Base-by-base conservation (phyloP, 2,113 vertebrate genomes). In the Xiphias gladius region DNA sequence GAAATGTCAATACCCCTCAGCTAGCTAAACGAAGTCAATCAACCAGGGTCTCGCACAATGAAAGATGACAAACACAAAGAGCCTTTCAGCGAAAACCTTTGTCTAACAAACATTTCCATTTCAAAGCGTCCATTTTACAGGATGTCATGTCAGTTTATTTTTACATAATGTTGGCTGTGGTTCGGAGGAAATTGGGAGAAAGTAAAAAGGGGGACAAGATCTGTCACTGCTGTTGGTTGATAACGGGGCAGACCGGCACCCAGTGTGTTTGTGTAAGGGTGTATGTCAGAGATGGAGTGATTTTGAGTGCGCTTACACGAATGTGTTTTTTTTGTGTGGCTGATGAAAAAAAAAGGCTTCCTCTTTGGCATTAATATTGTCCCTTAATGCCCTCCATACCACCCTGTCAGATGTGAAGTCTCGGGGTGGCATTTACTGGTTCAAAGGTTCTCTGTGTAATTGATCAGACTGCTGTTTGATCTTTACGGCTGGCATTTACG, bases 391-490 rank as follows among this genome's bases (percentile, higher is more conserved):
- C 86, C 83, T 70, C 80, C 19, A 6, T 20, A 68, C 50, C 26
- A 7, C 65, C 74, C 68, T 83, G 80, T 88, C 84, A 66, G 79
- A 70, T 72, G 80, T 79, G 67, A 76, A 66, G 88, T 79, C 89
- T 83, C 75, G 39, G n/a, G 43, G 66, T 91, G 86, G 76, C 87
- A 92, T 94, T 94, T 90, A 73, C 77, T 55, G 72, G 86, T 91
- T 92, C 89, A 86, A 86, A 86, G 84, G 86, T 86, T 86, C 75
- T 79, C 70, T 76, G 55, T 88, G 75, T 92, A 91, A 93, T 91
- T 94, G 91, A 93, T 93, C 88, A 78, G 73, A 67, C 79, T 70
- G 62, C 61, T 81, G 84, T 93, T 93, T 93, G 93, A 93, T 94
- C 87, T 89, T 73, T 69, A 68, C 75, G 32, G 68, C 58, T 90